These are phyloP conservation scores for Nautilus pompilius DNA, from an alignment of 1,140 invertebrate species.

Conservation along the genomic window DNA sequence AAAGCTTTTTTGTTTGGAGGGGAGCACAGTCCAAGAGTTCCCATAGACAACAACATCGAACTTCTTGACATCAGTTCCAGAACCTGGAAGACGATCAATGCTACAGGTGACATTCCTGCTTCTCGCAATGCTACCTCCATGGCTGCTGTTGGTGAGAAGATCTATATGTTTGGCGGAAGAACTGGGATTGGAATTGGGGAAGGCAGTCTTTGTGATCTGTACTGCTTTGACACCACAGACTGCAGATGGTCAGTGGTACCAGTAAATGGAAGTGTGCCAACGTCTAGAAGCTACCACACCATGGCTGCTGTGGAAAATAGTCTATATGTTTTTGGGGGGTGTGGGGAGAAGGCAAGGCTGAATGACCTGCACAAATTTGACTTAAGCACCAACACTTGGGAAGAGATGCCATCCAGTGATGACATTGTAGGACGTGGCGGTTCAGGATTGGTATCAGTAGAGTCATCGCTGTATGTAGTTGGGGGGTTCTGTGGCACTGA, in stretches of 20 bases:
- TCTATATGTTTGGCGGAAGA: conserved; percentile 33
- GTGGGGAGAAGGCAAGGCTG: conserved; percentile 14
- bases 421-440: conserved; percentile 22
- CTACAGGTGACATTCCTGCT: not conserved
- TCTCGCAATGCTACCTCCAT: conserved; percentile 14
- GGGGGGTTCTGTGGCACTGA: conserved; percentile 29
- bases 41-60: conserved; percentile 25
- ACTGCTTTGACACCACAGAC: conserved; percentile 17
- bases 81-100: conserved; percentile 16
- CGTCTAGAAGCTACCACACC: conserved; percentile 24
- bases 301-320: conserved; percentile 16
- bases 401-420: conserved; percentile 16
- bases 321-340: conserved; percentile 32
- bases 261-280: conserved; percentile 10
- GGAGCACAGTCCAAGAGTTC: conserved; percentile 23
- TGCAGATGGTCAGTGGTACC: conserved; percentile 15
- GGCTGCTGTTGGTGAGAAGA: conserved; percentile 11
- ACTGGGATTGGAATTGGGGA: conserved; percentile 10
- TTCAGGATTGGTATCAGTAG: conserved; percentile 14
- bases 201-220: conserved; percentile 17
- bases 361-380: conserved; percentile 29
- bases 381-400: conserved; percentile 16
- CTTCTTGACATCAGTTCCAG: conserved; percentile 13
- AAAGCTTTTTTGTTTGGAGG: conserved; percentile 29
- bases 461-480: conserved; percentile 21